Percentiles rank a stretch among this genome's conserved stretches.
These are phyloP conservation scores for Dipodomys ordii DNA, from an alignment of 2,113 vertebrate genomes.

Conservation along the genomic window DNA sequence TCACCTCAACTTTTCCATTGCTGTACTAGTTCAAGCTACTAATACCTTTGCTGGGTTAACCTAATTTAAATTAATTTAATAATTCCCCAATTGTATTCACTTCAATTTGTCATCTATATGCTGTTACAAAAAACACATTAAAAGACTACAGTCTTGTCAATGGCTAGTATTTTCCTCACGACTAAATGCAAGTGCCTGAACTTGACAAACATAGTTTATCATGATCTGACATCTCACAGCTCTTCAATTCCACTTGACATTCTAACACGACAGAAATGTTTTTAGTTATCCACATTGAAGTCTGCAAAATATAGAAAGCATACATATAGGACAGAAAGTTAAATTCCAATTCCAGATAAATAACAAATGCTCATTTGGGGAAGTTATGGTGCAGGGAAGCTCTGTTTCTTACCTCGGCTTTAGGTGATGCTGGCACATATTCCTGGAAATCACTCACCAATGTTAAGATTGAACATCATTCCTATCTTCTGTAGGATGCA, in stretches of 20 bases:
- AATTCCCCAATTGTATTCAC: not conserved
- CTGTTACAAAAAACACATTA: slow-evolving; percentile 22
- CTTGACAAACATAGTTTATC: slow-evolving; percentile 38
- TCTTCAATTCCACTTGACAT: not conserved
- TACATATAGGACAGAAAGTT: not conserved
- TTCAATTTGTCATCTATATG: not conserved
- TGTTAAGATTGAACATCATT: slow-evolving; percentile 45
- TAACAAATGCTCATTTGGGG: not conserved
- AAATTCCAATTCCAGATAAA: slow-evolving; percentile 51
- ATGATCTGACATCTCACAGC: slow-evolving; percentile 4
- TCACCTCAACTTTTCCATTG: not conserved
- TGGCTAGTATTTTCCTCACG: not conserved
- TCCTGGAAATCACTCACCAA: not conserved
- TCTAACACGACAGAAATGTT: slow-evolving; percentile 4
- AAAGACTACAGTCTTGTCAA: slow-evolving; percentile 5
- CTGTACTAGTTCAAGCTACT: not conserved
- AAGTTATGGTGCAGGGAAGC: not conserved
- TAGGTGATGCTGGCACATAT: not conserved
- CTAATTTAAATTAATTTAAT: not conserved
- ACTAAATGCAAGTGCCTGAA: not conserved
- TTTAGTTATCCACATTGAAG: not conserved
- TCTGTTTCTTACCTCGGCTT: slow-evolving; percentile 4
- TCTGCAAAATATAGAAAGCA: slow-evolving; percentile 43
- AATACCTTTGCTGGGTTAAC: not conserved
- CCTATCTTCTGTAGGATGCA: not conserved